Percentiles rank a stretch among this genome's conserved stretches.
These are phyloP conservation scores for Embiotoca jacksoni DNA, from an alignment of 2,113 vertebrate genomes.

Conservation along the genomic window DNA sequence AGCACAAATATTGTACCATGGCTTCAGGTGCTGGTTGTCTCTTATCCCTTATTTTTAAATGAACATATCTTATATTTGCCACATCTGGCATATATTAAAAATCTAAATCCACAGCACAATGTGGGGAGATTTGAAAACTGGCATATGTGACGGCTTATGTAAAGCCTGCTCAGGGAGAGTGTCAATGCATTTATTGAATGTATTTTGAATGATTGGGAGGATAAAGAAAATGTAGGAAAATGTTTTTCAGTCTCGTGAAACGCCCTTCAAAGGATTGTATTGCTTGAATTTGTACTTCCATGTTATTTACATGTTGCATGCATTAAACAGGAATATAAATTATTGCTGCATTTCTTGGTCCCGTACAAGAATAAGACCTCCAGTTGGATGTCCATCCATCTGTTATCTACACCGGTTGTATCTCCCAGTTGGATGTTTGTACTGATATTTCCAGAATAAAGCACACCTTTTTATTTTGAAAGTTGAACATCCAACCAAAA, in stretches of 20 bases:
- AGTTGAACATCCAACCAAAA: too few relatives aligned
- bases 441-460: too few relatives aligned
- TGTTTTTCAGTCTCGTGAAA: accelerated
- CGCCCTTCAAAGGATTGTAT: too few relatives aligned
- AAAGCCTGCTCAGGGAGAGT: not conserved
- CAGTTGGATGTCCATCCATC: too few relatives aligned
- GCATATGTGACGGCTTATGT: not conserved
- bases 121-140: not conserved
- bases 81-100: not conserved
- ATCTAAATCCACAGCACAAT: not conserved
- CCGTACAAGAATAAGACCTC: too few relatives aligned
- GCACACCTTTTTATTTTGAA: too few relatives aligned
- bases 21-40: not conserved
- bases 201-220: constrained; percentile 1
- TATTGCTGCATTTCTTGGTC: too few relatives aligned
- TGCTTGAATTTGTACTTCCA: too few relatives aligned
- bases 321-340: too few relatives aligned
- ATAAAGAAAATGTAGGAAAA: not conserved
- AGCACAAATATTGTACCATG: not conserved
- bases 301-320: too few relatives aligned
- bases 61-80: not conserved
- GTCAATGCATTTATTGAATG: constrained; percentile 2
- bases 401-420: too few relatives aligned
- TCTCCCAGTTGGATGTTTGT: too few relatives aligned
- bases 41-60: not conserved